Evolutionary conservation across 2,888 invertebrate genomes (phyloP).

Genomic region (Megalurothrips usitatus): DNA sequence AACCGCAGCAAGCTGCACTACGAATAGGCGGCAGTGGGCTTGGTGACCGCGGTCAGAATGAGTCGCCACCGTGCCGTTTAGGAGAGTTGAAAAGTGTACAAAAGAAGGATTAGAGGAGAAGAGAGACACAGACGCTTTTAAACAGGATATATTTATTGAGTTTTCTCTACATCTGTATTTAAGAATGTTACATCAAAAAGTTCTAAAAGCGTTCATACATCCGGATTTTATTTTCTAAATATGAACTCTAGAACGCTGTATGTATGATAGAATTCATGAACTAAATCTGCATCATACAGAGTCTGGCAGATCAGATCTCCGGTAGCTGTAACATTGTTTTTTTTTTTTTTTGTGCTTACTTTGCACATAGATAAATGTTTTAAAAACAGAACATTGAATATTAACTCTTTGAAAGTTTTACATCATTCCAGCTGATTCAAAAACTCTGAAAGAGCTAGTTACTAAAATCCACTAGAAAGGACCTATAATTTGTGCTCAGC

Average conservation of each 20-base stretch:
- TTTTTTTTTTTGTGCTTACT: neutral
- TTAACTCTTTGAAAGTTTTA: neutral
- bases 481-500: too few relatives aligned
- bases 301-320: neutral
- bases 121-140: neutral
- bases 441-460: too few relatives aligned
- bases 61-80: too few relatives aligned
- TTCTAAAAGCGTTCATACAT: too few relatives aligned
- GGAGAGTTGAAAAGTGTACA: too few relatives aligned
- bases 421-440: constrained; percentile 15
- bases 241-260: too few relatives aligned
- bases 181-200: neutral
- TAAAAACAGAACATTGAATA: neutral
- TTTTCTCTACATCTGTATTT: neutral
- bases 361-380: neutral
- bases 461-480: too few relatives aligned
- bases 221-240: too few relatives aligned
- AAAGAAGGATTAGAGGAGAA: too few relatives aligned
- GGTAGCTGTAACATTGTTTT: neutral
- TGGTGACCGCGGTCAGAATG: neutral
- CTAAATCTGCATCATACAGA: too few relatives aligned
- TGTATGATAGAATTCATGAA: too few relatives aligned
- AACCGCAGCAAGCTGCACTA: neutral
- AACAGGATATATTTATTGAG: neutral
- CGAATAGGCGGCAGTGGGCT: neutral